These are phyloP conservation scores for Vandiemenella viatica DNA, from an alignment of 2,888 invertebrate species.

Conservation along the genomic window DNA sequence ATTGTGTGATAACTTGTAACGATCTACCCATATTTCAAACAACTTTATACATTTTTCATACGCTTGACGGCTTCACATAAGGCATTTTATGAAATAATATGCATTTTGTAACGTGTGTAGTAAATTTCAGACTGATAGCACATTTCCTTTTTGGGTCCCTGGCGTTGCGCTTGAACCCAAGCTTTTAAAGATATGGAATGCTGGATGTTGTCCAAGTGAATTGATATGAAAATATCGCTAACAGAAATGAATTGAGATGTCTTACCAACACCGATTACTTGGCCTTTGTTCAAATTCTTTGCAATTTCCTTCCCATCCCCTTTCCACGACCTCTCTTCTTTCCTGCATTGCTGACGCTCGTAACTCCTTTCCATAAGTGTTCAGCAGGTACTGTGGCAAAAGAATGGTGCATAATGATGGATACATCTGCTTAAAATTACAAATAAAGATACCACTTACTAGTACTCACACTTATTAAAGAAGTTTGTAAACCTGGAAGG, in stretches of 20 bases:
- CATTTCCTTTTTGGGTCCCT: no score
- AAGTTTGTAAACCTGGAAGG: not conserved
- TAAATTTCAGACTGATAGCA: no score
- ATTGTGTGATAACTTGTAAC: no score
- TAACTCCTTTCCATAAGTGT: slow-evolving; percentile 85
- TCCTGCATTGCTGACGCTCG: slow-evolving; percentile 94
- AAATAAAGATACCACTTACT: not conserved
- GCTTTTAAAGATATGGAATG: no score
- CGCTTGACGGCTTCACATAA: no score
- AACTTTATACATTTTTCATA: no score
- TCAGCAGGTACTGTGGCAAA: slow-evolving; percentile 53
- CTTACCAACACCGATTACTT: slow-evolving; percentile 64
- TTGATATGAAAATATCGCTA: no score
- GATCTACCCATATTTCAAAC: no score
- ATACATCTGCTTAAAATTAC: not conserved
- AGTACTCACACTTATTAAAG: not conserved
- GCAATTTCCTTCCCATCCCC: slow-evolving; percentile 52
- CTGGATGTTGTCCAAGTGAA: no score
- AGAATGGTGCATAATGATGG: not conserved
- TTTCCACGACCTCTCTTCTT: slow-evolving; percentile 55
- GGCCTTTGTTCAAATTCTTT: slow-evolving; percentile 72
- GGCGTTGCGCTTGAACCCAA: no score
- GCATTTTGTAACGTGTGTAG: no score
- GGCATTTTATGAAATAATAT: no score
- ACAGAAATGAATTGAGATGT: slow-evolving; percentile 5